Conservation (phyloP, 2,797 vertebrate species). For the Podargus strigoides region DNA sequence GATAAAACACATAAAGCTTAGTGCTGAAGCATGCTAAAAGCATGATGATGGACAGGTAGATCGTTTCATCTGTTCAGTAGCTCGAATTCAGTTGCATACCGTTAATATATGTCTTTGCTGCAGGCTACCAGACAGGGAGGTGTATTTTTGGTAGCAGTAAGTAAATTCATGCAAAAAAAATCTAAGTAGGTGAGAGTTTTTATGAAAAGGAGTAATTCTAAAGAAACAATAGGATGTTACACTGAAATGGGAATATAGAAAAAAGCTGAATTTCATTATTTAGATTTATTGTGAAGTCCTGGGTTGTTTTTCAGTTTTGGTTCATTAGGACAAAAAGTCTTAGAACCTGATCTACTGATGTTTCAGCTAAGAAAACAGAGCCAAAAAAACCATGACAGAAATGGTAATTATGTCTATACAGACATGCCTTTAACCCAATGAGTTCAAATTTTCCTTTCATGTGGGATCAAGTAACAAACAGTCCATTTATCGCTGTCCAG, state of each 20-base stretch:
- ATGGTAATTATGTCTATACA: neutral
- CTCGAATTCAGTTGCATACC: neutral
- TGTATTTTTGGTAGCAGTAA: neutral
- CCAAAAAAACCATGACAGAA: neutral
- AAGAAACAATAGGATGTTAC: neutral
- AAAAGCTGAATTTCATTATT: neutral
- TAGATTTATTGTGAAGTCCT: neutral
- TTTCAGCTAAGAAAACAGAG: constrained; percentile 2
- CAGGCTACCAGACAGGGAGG: neutral
- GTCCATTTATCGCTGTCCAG: neutral
- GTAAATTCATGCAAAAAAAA: neutral
- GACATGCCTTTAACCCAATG: neutral
- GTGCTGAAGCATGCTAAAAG: neutral
- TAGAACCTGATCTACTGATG: neutral
- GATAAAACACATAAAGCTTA: neutral
- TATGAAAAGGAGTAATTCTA: neutral
- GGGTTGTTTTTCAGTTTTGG: neutral
- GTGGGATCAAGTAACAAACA: neutral
- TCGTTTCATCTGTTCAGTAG: neutral
- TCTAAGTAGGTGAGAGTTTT: neutral
- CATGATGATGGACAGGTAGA: neutral
- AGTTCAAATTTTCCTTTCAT: neutral
- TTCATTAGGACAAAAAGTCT: neutral
- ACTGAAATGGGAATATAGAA: neutral
- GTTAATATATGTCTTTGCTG: neutral